These are phyloP conservation scores for Urocynchramus pylzowi DNA, from an alignment of 2,113 vertebrate genomes.

Conservation along the genomic window DNA sequence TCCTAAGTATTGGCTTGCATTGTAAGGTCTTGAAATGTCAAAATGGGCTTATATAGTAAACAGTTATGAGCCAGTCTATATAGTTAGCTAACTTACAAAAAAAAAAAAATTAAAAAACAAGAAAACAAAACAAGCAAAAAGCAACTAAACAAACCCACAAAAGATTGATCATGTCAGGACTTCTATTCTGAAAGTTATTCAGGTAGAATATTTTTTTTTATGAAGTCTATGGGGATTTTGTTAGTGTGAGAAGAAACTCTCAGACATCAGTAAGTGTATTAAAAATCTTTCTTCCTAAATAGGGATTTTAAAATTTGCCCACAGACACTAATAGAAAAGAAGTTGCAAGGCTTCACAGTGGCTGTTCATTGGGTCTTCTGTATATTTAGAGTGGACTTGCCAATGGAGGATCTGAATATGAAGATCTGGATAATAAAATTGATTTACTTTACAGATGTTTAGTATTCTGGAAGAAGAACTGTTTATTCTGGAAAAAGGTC, in stretches of 20 bases:
- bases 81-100: neutral
- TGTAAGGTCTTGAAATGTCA: neutral
- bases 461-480: neutral
- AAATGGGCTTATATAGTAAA: neutral
- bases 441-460: neutral
- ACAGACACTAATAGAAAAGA: neutral
- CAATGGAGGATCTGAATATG: neutral
- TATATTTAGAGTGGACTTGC: neutral
- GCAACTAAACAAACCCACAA: neutral
- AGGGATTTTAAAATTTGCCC: neutral
- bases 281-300: neutral
- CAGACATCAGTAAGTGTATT: neutral
- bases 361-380: neutral
- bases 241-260: neutral
- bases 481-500: neutral
- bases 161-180: neutral
- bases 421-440: neutral
- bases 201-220: neutral
- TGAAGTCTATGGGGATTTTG: neutral
- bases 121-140: neutral
- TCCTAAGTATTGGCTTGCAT: neutral
- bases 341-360: neutral
- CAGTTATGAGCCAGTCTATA: neutral
- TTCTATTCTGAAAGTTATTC: neutral
- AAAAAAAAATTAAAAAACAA: too few species aligned